These are phyloP conservation scores for Grammomys dolichurus DNA, from an alignment of 2,113 vertebrate genomes.

Conservation along the genomic window DNA sequence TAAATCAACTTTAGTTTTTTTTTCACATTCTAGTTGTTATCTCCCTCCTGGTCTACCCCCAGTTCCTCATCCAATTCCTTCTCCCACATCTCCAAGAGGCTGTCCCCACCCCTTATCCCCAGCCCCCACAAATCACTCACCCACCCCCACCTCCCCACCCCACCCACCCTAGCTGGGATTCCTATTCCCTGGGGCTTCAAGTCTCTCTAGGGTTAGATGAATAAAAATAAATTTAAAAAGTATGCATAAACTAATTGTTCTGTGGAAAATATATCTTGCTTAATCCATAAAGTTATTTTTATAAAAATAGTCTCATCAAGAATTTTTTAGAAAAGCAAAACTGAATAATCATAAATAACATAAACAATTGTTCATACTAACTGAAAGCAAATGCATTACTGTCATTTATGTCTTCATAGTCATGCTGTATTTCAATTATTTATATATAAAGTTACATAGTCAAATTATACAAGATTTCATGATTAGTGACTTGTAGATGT, in stretches of 20 bases:
- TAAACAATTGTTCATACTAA: not conserved
- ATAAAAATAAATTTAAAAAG: not conserved
- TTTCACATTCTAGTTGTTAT: too few species aligned
- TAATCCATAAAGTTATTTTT: not conserved
- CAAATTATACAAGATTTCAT: not conserved
- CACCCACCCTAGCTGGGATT: too few species aligned
- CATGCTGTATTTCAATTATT: not conserved
- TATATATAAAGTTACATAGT: not conserved
- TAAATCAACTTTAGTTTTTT: too few species aligned
- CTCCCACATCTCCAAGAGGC: too few species aligned
- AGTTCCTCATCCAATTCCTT: too few species aligned
- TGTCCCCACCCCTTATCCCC: too few species aligned
- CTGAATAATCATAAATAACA: not conserved
- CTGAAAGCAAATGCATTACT: not conserved
- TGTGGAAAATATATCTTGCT: not conserved
- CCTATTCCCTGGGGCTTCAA: too few species aligned
- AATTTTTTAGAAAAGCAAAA: not conserved
- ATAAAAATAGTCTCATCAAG: not conserved
- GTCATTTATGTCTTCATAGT: not conserved
- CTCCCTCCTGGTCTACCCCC: too few species aligned
- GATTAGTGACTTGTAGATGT: not conserved
- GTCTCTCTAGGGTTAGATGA: too few species aligned
- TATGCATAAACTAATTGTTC: not conserved
- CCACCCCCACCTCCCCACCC: too few species aligned
- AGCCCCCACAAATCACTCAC: too few species aligned